A percentile compares a stretch with the other conserved stretches of the same genome.
Conservation (phyloP, 2,888 invertebrate species). For the Myathropa florea region DNA sequence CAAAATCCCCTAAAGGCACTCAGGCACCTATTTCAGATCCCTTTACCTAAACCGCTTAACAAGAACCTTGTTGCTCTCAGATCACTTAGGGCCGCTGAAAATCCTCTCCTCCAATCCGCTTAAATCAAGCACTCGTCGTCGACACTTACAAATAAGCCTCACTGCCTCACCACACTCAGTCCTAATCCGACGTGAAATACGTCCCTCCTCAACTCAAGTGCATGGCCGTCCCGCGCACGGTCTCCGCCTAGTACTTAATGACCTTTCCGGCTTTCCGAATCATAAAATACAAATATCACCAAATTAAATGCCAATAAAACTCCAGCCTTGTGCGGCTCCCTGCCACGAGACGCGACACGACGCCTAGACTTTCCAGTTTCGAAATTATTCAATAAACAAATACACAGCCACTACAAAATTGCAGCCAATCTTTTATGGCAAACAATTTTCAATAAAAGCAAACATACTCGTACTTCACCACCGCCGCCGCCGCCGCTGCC, state of each 20-base stretch:
- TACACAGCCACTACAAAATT: conserved; percentile 5
- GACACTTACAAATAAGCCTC: background rate
- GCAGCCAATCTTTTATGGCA: conserved; percentile 54
- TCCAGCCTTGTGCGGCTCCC: background rate
- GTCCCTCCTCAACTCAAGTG: background rate
- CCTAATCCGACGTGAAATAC: background rate
- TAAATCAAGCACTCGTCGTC: background rate
- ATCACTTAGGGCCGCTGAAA: background rate
- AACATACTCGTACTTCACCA: conserved; percentile 25
- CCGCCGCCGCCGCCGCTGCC: background rate
- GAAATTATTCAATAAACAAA: conserved; percentile 64
- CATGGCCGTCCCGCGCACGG: too few relatives aligned
- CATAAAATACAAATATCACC: background rate
- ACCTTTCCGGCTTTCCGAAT: background rate
- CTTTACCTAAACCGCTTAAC: background rate
- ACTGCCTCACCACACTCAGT: background rate
- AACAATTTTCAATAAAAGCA: conserved; percentile 62
- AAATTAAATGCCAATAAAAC: conserved; percentile 19
- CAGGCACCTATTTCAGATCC: background rate
- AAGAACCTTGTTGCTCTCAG: background rate
- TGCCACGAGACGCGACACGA: background rate
- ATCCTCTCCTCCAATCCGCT: background rate
- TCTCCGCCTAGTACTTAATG: too few relatives aligned
- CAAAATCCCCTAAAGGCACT: background rate
- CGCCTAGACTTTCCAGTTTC: conserved; percentile 21